Percentiles rank a stretch among this genome's conserved stretches.
phyloP scores from a whole-genome alignment of 2,797 vertebrate genomes.

The Hippopotamyrus pictus region DNA sequence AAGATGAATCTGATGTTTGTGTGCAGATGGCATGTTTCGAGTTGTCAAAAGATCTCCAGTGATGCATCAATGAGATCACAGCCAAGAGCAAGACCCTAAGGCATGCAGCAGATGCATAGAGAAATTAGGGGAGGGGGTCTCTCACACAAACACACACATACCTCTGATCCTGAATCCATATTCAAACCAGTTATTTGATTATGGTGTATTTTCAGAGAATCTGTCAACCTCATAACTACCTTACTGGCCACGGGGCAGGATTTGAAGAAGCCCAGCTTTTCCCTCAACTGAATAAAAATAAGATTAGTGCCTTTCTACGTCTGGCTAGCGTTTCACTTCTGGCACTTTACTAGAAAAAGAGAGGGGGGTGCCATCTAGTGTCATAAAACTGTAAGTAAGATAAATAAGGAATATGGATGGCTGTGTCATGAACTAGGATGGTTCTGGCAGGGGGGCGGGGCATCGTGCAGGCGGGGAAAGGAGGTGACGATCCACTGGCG shows the following conservation, averaged over 20 bases:
- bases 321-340: background rate
- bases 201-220: background rate
- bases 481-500: background rate
- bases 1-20: background rate
- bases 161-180: background rate
- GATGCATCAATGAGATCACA: constrained; percentile 77
- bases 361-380: background rate
- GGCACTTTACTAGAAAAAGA: background rate
- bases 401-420: background rate
- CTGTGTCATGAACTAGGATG: background rate
- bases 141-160: background rate
- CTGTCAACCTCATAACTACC: background rate
- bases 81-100: constrained; percentile 76
- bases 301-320: background rate
- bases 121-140: constrained; percentile 40
- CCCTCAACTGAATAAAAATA: background rate
- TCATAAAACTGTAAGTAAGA: background rate
- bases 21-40: constrained; percentile 72
- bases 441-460: background rate
- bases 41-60: constrained; percentile 70
- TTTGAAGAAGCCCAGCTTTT: background rate
- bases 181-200: background rate
- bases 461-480: background rate
- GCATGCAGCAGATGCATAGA: constrained; percentile 62
- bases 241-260: background rate